A percentile compares a stretch with the other conserved stretches of the same genome.
phyloP scores from a whole-genome alignment of 2,888 invertebrate genomes.

The Lysandra bellargus region DNA sequence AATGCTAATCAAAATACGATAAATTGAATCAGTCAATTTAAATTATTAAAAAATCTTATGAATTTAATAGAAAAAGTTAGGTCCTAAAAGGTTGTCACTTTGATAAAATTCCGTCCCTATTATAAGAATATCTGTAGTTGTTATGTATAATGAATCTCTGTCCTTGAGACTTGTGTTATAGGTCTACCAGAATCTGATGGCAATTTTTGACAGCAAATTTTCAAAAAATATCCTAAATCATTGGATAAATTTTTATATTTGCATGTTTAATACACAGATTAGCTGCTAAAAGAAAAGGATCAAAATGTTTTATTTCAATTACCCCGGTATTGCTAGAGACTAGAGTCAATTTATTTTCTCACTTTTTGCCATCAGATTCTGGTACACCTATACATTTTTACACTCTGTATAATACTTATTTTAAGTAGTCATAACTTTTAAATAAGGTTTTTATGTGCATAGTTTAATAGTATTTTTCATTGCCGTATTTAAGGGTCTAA shows the following conservation, averaged over 20 bases:
- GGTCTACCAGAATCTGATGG: too few species aligned
- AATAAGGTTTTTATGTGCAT: neutral
- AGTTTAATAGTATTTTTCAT: neutral
- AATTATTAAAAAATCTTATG: neutral
- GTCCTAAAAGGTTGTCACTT: neutral
- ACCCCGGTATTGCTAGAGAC: too few species aligned
- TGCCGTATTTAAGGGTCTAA: too few species aligned
- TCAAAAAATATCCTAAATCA: too few species aligned
- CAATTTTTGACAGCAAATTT: too few species aligned
- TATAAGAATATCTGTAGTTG: neutral
- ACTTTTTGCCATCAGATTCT: too few species aligned
- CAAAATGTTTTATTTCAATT: too few species aligned
- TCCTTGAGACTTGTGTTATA: neutral
- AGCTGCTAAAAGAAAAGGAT: too few species aligned
- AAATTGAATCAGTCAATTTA: neutral
- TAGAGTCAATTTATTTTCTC: too few species aligned
- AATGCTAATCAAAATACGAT: neutral
- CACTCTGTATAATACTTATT: neutral
- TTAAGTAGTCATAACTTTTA: slow-evolving; percentile 6
- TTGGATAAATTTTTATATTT: too few species aligned
- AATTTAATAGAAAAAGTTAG: neutral
- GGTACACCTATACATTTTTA: neutral
- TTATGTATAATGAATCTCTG: neutral
- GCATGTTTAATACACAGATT: too few species aligned
- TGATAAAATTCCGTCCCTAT: neutral